Percentiles rank a stretch among this genome's conserved stretches.
phyloP scores from a whole-genome alignment of 1,140 invertebrate species.

The Prorops nasuta region DNA sequence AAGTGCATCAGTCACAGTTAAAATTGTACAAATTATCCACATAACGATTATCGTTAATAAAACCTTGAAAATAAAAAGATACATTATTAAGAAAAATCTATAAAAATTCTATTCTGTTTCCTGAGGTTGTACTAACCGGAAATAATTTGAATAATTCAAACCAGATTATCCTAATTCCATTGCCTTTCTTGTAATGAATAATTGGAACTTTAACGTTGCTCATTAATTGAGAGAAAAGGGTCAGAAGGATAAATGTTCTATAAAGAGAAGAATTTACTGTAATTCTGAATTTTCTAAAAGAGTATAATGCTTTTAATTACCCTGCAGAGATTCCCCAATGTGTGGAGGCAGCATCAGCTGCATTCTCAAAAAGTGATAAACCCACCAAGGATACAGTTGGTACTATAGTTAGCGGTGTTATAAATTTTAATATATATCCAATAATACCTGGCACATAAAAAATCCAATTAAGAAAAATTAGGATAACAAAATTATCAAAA shows the following conservation, averaged over 20 bases:
- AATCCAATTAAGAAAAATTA: no score
- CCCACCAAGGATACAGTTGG: slow-evolving; percentile 80
- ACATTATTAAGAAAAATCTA: no score
- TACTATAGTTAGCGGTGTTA: slow-evolving; percentile 78
- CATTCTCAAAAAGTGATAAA: slow-evolving; percentile 76
- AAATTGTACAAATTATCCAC: slow-evolving; percentile 75
- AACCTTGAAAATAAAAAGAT: slow-evolving; percentile 59
- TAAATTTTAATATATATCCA: slow-evolving; percentile 69
- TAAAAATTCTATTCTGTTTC: no score
- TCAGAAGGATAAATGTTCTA: slow-evolving; percentile 79
- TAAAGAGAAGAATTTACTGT: slow-evolving; percentile 35
- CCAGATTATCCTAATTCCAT: slow-evolving; percentile 61
- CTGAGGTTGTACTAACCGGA: slow-evolving; percentile 66
- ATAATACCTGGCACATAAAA: slow-evolving; percentile 65
- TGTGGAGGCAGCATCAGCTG: slow-evolving; percentile 70
- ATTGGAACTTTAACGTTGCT: slow-evolving; percentile 68
- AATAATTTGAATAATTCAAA: slow-evolving; percentile 81
- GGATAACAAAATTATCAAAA: no score
- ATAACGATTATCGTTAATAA: slow-evolving; percentile 77
- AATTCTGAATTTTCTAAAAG: slow-evolving; percentile 6
- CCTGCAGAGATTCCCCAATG: slow-evolving; percentile 79
- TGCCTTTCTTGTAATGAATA: slow-evolving; percentile 60
- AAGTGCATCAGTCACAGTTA: slow-evolving; percentile 70
- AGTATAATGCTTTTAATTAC: slow-evolving; percentile 53
- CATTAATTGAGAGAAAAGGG: slow-evolving; percentile 81